A percentile compares a stretch with the other conserved stretches of the same genome.
Conservation (phyloP, 64 coral and sea anemone genomes). For the Anthopleura sola region DNA sequence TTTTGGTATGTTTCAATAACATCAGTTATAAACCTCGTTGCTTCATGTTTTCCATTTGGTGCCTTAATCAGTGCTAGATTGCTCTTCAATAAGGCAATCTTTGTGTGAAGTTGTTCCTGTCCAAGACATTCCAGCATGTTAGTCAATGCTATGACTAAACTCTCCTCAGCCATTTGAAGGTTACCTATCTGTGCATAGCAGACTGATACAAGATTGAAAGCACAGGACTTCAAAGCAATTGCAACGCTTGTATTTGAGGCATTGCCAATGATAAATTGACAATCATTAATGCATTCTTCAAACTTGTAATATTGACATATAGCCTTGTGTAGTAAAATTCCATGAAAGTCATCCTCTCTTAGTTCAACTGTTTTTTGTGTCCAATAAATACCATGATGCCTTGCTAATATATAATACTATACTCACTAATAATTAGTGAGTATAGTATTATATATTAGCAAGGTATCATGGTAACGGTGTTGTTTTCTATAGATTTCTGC, state of each 20-base stretch:
- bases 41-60: neutral
- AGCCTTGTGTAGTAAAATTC: neutral
- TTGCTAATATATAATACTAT: neutral
- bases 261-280: conserved; percentile 8
- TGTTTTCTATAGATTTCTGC: conserved; percentile 22
- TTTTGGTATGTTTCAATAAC: neutral
- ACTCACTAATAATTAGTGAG: conserved; percentile 1
- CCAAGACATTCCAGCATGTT: conserved; percentile 1
- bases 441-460: neutral
- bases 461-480: neutral
- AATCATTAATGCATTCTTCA: neutral
- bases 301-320: conserved; percentile 28
- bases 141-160: neutral
- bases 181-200: conserved; percentile 15
- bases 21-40: neutral
- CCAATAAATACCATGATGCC: conserved; percentile 2
- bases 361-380: conserved; percentile 1
- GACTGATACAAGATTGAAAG: neutral
- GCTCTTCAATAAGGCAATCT: conserved; percentile 17
- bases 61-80: neutral
- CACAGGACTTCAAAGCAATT: conserved; percentile 13
- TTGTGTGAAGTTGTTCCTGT: conserved; percentile 11
- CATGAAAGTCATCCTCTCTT: conserved; percentile 19
- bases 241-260: neutral
- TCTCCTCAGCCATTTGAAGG: neutral